A percentile compares a stretch with the other conserved stretches of the same genome.
Conservation (phyloP, 2,888 invertebrate species). For the Tiphia femorata region DNA sequence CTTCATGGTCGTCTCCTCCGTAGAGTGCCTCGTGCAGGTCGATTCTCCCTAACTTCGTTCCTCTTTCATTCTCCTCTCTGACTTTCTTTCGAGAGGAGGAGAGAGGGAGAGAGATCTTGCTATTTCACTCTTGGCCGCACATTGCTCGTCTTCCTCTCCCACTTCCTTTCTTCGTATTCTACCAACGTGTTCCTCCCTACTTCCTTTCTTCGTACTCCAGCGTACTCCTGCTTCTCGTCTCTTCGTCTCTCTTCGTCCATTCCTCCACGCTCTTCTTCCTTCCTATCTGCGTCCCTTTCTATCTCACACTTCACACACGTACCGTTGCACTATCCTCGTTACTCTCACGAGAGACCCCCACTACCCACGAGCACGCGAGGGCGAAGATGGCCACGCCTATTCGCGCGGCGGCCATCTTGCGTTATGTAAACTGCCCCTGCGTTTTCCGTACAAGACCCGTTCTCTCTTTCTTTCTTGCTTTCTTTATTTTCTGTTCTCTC, state of each 20-base stretch:
- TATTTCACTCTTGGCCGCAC: too few species aligned
- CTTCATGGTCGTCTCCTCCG: neutral
- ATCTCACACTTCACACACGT: too few species aligned
- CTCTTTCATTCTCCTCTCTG: too few species aligned
- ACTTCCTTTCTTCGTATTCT: neutral
- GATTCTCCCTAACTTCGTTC: too few species aligned
- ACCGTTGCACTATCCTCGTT: neutral
- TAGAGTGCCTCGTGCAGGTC: too few species aligned
- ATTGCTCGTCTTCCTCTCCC: too few species aligned
- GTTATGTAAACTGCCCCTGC: slow-evolving; percentile 51
- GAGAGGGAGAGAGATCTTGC: too few species aligned
- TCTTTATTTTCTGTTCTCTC: neutral
- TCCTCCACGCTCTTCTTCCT: neutral
- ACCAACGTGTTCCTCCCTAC: too few species aligned
- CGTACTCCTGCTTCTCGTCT: neutral
- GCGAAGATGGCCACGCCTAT: slow-evolving; percentile 32
- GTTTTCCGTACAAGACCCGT: slow-evolving; percentile 21
- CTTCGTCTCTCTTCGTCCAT: neutral
- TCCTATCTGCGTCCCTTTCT: too few species aligned
- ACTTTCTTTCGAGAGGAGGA: too few species aligned
- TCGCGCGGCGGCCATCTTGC: slow-evolving; percentile 51
- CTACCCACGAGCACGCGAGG: neutral
- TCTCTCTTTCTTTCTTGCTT: neutral
- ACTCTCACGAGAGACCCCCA: neutral
- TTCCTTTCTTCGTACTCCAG: neutral